A percentile compares a stretch with the other conserved stretches of the same genome.
phyloP scores from a whole-genome alignment of 2,113 vertebrate species.

The Hippocampus zosterae region DNA sequence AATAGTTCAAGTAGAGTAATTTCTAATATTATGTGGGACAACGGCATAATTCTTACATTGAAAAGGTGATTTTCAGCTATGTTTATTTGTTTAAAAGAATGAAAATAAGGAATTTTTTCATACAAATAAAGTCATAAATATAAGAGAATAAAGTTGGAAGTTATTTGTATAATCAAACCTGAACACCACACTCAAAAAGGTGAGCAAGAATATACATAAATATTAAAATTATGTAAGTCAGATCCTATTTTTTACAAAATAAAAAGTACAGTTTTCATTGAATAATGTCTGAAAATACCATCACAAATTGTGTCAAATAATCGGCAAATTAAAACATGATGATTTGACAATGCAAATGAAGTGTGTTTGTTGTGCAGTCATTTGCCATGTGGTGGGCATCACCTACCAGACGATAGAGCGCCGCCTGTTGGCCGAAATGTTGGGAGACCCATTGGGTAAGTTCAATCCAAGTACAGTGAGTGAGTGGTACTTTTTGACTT shows the following conservation, averaged over 20 bases:
- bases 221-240: not conserved
- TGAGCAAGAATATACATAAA: not conserved
- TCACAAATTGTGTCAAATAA: not conserved
- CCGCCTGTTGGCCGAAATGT: slow-evolving; percentile 85
- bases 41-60: too few species aligned
- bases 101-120: too few species aligned
- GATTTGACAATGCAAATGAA: not conserved
- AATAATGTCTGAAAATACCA: not conserved
- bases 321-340: too few species aligned
- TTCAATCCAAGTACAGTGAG: not conserved
- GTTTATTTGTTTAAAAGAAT: too few species aligned
- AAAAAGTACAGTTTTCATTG: not conserved
- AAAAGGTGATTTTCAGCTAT: too few species aligned
- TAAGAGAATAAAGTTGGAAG: too few species aligned
- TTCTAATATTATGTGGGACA: too few species aligned
- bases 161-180: not conserved
- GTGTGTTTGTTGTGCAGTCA: slow-evolving; percentile 68
- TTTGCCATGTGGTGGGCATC: slow-evolving; percentile 91
- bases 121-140: too few species aligned
- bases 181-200: not conserved
- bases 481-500: too few species aligned
- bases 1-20: too few species aligned
- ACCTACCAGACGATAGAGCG: slow-evolving; percentile 91
- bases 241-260: too few species aligned
- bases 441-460: slow-evolving; percentile 86